phyloP scores from a whole-genome alignment of 2,113 vertebrate species.

The Taxidea taxus region DNA sequence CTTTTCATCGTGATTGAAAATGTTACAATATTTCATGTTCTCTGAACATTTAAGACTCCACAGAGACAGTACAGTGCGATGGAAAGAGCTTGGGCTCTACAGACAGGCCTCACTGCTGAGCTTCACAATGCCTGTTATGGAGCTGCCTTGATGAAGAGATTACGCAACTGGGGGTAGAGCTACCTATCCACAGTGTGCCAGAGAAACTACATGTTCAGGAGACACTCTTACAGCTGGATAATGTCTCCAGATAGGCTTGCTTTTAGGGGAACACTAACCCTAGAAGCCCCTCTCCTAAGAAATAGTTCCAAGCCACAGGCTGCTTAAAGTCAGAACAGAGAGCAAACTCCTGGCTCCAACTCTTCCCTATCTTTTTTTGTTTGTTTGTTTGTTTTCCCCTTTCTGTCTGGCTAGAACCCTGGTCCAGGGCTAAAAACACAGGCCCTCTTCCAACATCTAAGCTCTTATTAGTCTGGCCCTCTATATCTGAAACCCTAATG shows the following conservation, averaged over 20 bases:
- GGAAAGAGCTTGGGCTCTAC: background rate
- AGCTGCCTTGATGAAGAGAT: background rate
- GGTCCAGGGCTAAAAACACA: background rate
- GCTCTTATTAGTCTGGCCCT: background rate
- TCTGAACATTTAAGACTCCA: background rate
- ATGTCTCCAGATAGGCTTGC: background rate
- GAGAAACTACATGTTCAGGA: background rate
- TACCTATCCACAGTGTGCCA: background rate
- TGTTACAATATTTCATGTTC: background rate
- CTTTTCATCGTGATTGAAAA: constrained; percentile 12
- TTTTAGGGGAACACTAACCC: background rate
- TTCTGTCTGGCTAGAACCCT: background rate
- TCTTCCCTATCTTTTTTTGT: background rate
- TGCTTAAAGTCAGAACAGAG: background rate
- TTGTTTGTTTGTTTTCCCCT: background rate
- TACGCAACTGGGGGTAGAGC: background rate
- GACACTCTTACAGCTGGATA: background rate
- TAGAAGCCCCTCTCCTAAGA: background rate
- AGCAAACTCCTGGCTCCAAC: background rate
- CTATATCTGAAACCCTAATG: background rate
- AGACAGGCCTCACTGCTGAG: background rate
- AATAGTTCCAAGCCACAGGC: background rate
- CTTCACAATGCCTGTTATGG: background rate
- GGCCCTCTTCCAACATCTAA: background rate
- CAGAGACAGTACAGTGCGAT: background rate